A percentile compares a stretch with the other conserved stretches of the same genome.
Conservation (phyloP, 2,888 invertebrate genomes). For the Hypena proboscidalis region DNA sequence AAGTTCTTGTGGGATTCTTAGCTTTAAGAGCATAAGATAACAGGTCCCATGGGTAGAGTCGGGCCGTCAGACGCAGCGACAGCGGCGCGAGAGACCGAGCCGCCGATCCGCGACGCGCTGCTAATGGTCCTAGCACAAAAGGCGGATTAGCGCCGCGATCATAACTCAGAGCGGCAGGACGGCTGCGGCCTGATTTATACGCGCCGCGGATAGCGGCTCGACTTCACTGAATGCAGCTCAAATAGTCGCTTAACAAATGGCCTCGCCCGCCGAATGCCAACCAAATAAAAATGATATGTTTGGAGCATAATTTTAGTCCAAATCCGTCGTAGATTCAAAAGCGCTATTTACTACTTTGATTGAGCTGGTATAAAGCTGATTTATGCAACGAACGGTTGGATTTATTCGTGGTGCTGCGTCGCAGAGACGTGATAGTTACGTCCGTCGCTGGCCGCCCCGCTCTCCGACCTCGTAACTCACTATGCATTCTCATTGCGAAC, state of each 20-base stretch:
- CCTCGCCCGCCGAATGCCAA: constrained; percentile 45
- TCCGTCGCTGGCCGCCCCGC: too few species aligned
- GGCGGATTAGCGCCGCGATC: constrained; percentile 48
- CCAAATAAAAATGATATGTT: constrained; percentile 65
- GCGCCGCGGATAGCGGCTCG: constrained; percentile 34
- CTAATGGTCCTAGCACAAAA: constrained; percentile 42
- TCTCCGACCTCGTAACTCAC: too few species aligned
- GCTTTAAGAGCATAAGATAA: too few species aligned
- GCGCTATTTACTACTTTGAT: constrained; percentile 49
- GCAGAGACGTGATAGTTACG: background rate
- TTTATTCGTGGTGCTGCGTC: background rate
- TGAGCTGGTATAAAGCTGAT: constrained; percentile 42
- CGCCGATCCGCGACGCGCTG: constrained; percentile 8
- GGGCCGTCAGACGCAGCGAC: too few species aligned
- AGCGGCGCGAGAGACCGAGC: too few species aligned
- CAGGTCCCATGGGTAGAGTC: too few species aligned
- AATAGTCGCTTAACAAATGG: constrained; percentile 56
- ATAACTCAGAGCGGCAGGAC: constrained; percentile 48
- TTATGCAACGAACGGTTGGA: constrained; percentile 25
- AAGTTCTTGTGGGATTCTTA: too few species aligned
- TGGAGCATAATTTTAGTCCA: constrained; percentile 48
- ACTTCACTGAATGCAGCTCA: constrained; percentile 50
- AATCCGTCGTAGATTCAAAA: constrained; percentile 44
- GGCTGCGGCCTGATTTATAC: constrained; percentile 57
- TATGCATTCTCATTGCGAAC: too few species aligned